These are phyloP conservation scores for Galerucella calmariensis DNA, from an alignment of 2,888 invertebrate species.

Conservation along the genomic window DNA sequence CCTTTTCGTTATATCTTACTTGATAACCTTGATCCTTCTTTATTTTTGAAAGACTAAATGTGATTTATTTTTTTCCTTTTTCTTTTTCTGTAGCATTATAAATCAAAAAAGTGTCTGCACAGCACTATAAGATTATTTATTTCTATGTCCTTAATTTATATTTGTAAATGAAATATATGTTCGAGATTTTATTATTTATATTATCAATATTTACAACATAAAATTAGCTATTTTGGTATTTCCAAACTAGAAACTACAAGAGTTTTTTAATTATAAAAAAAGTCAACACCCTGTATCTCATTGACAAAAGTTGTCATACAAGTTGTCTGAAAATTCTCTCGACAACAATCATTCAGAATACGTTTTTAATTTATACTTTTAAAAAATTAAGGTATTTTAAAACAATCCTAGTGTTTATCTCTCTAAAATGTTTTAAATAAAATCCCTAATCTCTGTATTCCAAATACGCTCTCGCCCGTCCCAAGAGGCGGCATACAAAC, in stretches of 20 bases:
- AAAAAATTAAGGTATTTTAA: no score
- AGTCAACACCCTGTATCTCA: no score
- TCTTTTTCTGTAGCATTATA: constrained; percentile 1
- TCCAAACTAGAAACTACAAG: neutral
- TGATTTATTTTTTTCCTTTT: constrained; percentile 22
- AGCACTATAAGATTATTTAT: constrained; percentile 2
- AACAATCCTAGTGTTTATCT: no score
- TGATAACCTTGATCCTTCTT: constrained; percentile 17
- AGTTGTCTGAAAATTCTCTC: no score
- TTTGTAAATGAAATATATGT: constrained; percentile 1
- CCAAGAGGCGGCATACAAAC: constrained; percentile 32
- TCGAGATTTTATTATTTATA: neutral
- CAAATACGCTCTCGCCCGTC: constrained; percentile 22
- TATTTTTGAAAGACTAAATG: constrained; percentile 3
- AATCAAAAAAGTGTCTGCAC: constrained; percentile 17
- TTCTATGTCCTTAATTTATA: neutral
- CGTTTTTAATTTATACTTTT: no score
- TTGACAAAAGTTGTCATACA: no score
- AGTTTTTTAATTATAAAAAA: no score
- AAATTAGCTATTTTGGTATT: neutral
- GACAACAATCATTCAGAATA: no score
- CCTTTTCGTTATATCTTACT: constrained; percentile 7
- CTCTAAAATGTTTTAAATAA: neutral
- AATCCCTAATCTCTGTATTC: neutral
- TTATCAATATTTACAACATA: neutral